Base-by-base conservation (phyloP, 2,113 vertebrate species). In the Erinaceus europaeus region DNA sequence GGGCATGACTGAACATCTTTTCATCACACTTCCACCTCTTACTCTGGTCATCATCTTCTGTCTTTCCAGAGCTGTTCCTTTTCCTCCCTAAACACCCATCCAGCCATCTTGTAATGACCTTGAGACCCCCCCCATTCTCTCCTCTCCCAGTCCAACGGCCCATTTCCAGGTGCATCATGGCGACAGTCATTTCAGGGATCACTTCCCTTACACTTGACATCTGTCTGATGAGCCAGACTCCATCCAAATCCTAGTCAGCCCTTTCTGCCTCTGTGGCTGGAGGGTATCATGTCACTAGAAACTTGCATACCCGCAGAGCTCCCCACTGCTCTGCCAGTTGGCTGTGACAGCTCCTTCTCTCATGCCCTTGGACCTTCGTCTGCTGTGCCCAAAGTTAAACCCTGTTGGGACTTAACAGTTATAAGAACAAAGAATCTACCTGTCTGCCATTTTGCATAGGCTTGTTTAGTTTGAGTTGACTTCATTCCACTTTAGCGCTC, bases 401-500 rank as follows among this genome's bases (percentile, higher is more conserved):
- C 61, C 13, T n/a, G 44, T 68, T 73, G 84, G 59, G 59, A 77
- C 36, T 85, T 74, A 9, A 0, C 46, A 85, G 69, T 46, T 57
- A 9, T 1, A 36, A 59, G 29, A 77, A 68, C 36, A 55, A 86
- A 61, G 40, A 46, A 34, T 44, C 62, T 15, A 21, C 79, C 18
- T 69, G n/a, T 5, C 34, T 32, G 36, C 15, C 3, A 80, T 59
- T 46, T 50, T 67, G 50, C 44, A 21, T 52, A 48, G 59, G 29
- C 75, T 77, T 82, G 38, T 88, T 94, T 78, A 27, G 84, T 67
- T 78, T 50, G 21, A 87, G 79, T 55, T 50, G 48, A 15, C 17
- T 50, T 79, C 82, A n/a, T n/a, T n/a, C n/a, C n/a, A n/a, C n/a
- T n/a, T n/a, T n/a, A n/a, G n/a, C n/a, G n/a, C n/a, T n/a, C n/a